Percentiles rank a stretch among this genome's conserved stretches.
phyloP scores from a whole-genome alignment of 2,888 invertebrate species.

The Actias luna region DNA sequence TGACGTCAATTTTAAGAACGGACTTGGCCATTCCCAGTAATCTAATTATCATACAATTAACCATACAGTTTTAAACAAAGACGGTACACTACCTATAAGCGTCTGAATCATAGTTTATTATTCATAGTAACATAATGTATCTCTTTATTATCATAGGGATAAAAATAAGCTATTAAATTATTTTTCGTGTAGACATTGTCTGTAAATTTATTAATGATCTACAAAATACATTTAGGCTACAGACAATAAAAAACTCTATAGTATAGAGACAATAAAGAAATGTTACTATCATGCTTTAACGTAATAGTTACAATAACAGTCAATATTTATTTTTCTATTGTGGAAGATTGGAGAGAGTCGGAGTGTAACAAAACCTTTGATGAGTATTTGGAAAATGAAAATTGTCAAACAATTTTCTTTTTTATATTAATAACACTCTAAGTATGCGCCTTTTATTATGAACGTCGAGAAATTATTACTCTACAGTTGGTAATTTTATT shows the following conservation, averaged over 20 bases:
- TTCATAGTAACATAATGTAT: background rate
- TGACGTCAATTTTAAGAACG: conserved; percentile 6
- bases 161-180: conserved; percentile 2
- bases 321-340: too few relatives aligned
- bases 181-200: background rate
- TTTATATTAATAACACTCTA: too few relatives aligned
- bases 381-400: too few relatives aligned
- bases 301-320: background rate
- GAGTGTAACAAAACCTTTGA: too few relatives aligned
- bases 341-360: too few relatives aligned
- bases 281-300: background rate
- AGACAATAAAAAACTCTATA: too few relatives aligned
- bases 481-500: too few relatives aligned
- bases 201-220: too few relatives aligned
- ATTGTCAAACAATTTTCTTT: too few relatives aligned
- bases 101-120: background rate
- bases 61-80: conserved; percentile 8
- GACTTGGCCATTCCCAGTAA: background rate
- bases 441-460: too few relatives aligned
- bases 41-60: conserved; percentile 11
- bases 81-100: background rate
- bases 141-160: background rate
- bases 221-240: too few relatives aligned
- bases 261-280: background rate
- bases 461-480: too few relatives aligned